Base-by-base conservation (phyloP, 2,113 vertebrate species). In the Catagonus wagneri region DNA sequence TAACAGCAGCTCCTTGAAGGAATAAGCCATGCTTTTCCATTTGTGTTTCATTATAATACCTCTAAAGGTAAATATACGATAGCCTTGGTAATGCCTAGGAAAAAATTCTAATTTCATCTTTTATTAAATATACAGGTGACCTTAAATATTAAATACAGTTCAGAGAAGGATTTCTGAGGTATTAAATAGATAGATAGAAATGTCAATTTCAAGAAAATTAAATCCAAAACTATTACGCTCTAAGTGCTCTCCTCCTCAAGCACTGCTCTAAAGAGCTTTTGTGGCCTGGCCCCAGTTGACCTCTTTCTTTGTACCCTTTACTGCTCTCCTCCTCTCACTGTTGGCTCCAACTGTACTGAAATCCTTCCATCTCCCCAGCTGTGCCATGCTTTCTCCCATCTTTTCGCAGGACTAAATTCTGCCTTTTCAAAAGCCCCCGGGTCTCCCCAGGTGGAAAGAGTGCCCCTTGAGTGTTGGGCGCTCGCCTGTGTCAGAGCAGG, bases 331-430 rank as follows among this genome's bases (percentile, higher is more conserved):
- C n/a, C 22, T 19, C n/a, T 50, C 36, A 9, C 54, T 1, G 13
- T 16, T 16, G 66, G n/a, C 61, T 4, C 8, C 12, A 1, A 32
- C 56, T 2, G 0, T 11, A 0, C 16, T 1, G 7, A 6, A 3
- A 9, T 6, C 52, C 72, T 36, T 14, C 23, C 13, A 1, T 6
- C 60, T 79, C 54, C 14, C 6, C 3, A 1, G 0, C 2, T 4
- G 2, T 12, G 3, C 81, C 1, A 0, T 6, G 25, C 23, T 52
- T 23, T 15, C 2, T 29, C 15, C 27, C 19, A 20, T 22, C 27
- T 39, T 39, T 52, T 36, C 7, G 0, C 5, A 0, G 1, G 13
- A 5, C 11, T 13, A 0, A 3, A 7, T 20, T 19, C 16, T 44
- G 39, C 63, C 68, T 27, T 10, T 34, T 15, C 29, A 9, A 52